Conservation (phyloP, 2,113 vertebrate species). For the Macheiramphus alcinus region DNA sequence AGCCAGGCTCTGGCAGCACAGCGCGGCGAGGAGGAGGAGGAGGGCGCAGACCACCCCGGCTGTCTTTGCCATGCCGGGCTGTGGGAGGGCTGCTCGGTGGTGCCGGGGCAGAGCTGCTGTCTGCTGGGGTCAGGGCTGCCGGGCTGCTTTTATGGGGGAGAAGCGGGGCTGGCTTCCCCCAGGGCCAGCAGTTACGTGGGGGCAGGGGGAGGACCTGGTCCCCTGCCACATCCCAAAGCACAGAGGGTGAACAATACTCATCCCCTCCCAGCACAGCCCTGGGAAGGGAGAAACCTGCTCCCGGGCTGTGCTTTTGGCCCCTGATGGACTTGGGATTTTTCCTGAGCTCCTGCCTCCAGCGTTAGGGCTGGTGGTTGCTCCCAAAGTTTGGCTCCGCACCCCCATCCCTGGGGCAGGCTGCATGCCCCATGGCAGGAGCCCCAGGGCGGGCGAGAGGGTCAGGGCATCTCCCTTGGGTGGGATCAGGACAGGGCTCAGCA, state of each 20-base stretch:
- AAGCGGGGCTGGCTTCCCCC: not conserved
- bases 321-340: not conserved
- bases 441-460: accelerated
- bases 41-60: not conserved
- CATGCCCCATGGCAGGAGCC: not conserved
- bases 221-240: constrained; percentile 24
- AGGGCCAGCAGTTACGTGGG: not conserved
- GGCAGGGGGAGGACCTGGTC: not conserved
- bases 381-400: not conserved
- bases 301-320: not conserved
- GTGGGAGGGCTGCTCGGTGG: not conserved
- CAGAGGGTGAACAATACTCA: not conserved
- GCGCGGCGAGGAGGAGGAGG: not conserved
- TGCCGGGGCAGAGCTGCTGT: not conserved
- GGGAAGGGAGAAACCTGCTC: not conserved
- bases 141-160: constrained; percentile 3
- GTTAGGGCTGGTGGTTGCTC: not conserved
- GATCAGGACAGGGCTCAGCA: not conserved
- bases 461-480: not conserved
- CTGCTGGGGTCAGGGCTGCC: not conserved
- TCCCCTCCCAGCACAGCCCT: not conserved
- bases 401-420: accelerated
- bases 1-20: not conserved
- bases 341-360: not conserved
- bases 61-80: not conserved